A percentile compares a stretch with the other conserved stretches of the same genome.
Evolutionary conservation across 2,113 vertebrate genomes (phyloP).

Genomic region (Dipodomys ordii): DNA sequence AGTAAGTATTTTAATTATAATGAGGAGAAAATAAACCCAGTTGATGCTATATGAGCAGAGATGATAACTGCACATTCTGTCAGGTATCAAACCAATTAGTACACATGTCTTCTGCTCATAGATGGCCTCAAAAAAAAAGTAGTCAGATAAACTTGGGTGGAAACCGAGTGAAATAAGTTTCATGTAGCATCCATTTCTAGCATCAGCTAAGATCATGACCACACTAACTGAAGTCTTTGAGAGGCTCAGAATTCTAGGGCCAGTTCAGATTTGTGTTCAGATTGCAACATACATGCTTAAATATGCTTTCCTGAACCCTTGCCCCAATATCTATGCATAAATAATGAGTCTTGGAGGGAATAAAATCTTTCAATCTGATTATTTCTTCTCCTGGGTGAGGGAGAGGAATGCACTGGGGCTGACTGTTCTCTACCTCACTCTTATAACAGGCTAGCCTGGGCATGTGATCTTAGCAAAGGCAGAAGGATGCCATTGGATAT

Average conservation of each 20-base stretch:
- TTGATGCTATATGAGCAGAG: neutral
- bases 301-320: constrained; percentile 52
- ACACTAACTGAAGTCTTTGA: neutral
- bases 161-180: neutral
- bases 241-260: constrained; percentile 39
- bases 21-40: neutral
- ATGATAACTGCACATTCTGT: neutral
- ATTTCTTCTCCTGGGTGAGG: constrained; percentile 42
- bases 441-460: neutral
- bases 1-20: neutral
- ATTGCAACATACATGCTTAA: neutral
- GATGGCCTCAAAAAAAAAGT: neutral
- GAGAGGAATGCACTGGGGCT: neutral
- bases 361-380: constrained; percentile 41
- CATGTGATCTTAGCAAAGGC: neutral
- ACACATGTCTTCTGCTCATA: neutral
- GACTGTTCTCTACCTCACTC: neutral
- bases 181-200: neutral
- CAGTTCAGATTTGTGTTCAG: constrained; percentile 37
- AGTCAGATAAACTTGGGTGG: neutral
- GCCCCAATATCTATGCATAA: constrained; percentile 9
- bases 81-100: neutral
- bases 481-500: neutral
- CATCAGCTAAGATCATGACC: neutral
- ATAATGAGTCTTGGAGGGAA: constrained; percentile 49